phyloP scores from a whole-genome alignment of 30 jellyfish, hydroid and myxozoan species.

The Phacellophora camtschatica region DNA sequence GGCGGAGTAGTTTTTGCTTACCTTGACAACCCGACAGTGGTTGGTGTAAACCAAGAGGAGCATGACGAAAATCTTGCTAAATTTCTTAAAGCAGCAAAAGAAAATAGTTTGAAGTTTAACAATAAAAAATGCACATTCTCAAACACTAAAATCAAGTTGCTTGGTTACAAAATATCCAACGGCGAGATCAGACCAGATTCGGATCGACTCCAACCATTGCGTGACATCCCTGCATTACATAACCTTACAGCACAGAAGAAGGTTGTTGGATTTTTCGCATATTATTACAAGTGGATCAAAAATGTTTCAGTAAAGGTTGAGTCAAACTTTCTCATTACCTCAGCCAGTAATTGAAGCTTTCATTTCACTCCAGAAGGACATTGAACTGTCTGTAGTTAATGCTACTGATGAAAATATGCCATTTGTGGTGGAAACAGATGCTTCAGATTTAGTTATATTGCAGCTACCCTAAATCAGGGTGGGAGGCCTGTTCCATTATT shows the following conservation, averaged over 20 bases:
- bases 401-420: slow-evolving; percentile 64
- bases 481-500: slow-evolving; percentile 86
- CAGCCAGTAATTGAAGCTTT: slow-evolving; percentile 14
- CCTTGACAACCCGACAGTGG: slow-evolving; percentile 37
- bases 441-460: slow-evolving; percentile 74
- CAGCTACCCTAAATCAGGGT: slow-evolving; percentile 78
- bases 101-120: slow-evolving; percentile 24
- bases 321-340: slow-evolving; percentile 37
- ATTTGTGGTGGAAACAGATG: slow-evolving; percentile 79
- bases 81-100: slow-evolving; percentile 62
- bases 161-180: slow-evolving; percentile 52
- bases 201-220: slow-evolving; percentile 48
- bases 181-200: slow-evolving; percentile 70
- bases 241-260: slow-evolving; percentile 9
- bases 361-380: background rate
- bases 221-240: slow-evolving; percentile 30
- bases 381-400: slow-evolving; percentile 8
- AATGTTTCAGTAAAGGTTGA: slow-evolving; percentile 44
- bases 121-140: slow-evolving; percentile 11
- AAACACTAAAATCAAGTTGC: slow-evolving; percentile 3
- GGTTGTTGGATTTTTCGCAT: slow-evolving; percentile 44
- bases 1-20: slow-evolving; percentile 34
- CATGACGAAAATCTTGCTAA: slow-evolving; percentile 64
- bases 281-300: slow-evolving; percentile 67
- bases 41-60: slow-evolving; percentile 54